phyloP scores from a whole-genome alignment of 1,140 invertebrate genomes.

The Alviniconcha marisindica region DNA sequence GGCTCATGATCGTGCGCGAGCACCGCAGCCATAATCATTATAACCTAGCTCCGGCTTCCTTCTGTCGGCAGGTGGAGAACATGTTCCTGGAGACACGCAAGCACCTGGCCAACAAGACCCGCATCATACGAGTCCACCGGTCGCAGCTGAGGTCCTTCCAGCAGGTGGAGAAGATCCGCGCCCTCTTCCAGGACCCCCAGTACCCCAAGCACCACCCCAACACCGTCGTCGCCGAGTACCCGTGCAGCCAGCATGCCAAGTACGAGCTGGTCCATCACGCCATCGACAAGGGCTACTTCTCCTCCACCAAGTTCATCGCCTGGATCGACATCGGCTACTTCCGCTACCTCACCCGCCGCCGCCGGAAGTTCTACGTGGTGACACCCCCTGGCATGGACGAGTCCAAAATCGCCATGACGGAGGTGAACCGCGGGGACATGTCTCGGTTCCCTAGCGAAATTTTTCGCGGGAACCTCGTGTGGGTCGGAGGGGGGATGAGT shows the following conservation, averaged over 20 bases:
- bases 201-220: constrained; percentile 64
- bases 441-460: constrained; percentile 30
- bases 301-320: constrained; percentile 51
- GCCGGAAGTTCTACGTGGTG: constrained; percentile 48
- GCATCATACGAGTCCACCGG: constrained; percentile 47
- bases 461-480: constrained; percentile 49
- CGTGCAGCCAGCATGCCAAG: constrained; percentile 58
- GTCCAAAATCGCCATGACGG: constrained; percentile 49
- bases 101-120: constrained; percentile 47
- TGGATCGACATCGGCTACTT: constrained; percentile 67
- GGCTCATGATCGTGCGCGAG: no score
- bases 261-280: constrained; percentile 50
- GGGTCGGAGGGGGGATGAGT: constrained; percentile 54
- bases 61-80: constrained; percentile 23
- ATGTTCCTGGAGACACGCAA: constrained; percentile 44
- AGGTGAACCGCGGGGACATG: constrained; percentile 27
- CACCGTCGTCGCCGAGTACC: constrained; percentile 58
- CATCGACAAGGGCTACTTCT: constrained; percentile 36
- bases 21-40: no score
- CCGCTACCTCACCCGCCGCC: constrained; percentile 44
- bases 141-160: constrained; percentile 53
- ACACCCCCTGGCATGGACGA: constrained; percentile 51
- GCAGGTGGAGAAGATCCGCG: constrained; percentile 48
- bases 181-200: constrained; percentile 46
- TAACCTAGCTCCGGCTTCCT: no score